phyloP scores from a whole-genome alignment of 2,888 invertebrate species.

The Pristionchus mayeri region DNA sequence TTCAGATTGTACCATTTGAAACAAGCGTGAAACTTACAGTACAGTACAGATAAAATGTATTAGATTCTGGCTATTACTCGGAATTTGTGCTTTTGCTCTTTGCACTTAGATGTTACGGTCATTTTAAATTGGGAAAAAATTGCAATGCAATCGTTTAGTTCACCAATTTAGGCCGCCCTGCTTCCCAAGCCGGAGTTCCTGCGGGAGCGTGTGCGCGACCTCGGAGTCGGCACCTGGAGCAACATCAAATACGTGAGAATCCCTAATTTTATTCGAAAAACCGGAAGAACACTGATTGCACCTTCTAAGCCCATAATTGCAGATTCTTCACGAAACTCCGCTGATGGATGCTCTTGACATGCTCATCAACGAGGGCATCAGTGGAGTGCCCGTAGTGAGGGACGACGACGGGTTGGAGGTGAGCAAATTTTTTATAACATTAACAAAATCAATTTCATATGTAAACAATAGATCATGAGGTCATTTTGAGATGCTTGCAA shows the following conservation, averaged over 20 bases:
- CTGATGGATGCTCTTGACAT: conserved; percentile 59
- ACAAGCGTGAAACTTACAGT: no score
- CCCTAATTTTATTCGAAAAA: background rate
- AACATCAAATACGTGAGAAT: conserved; percentile 55
- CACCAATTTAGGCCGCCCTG: conserved; percentile 49
- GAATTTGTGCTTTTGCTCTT: no score
- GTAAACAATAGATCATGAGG: background rate
- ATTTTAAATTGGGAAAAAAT: no score
- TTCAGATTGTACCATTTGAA: no score
- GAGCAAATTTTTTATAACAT: background rate
- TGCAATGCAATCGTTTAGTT: no score
- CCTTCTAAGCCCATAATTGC: no score
- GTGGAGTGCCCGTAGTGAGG: conserved; percentile 59
- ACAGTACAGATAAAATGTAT: no score
- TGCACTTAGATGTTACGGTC: no score
- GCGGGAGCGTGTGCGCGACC: conserved; percentile 52
- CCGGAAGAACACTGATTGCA: no score
- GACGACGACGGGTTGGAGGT: conserved; percentile 46
- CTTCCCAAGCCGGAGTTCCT: conserved; percentile 57
- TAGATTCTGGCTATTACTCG: no score
- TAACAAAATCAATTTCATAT: background rate
- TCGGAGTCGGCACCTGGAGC: conserved; percentile 59
- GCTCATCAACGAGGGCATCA: conserved; percentile 59
- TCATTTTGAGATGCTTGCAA: no score
- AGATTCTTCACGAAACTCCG: conserved; percentile 57